Percentiles rank a stretch among this genome's conserved stretches.
These are phyloP conservation scores for Pachyrhynchus sulphureomaculatus DNA, from an alignment of 1,140 invertebrate genomes.

Conservation along the genomic window DNA sequence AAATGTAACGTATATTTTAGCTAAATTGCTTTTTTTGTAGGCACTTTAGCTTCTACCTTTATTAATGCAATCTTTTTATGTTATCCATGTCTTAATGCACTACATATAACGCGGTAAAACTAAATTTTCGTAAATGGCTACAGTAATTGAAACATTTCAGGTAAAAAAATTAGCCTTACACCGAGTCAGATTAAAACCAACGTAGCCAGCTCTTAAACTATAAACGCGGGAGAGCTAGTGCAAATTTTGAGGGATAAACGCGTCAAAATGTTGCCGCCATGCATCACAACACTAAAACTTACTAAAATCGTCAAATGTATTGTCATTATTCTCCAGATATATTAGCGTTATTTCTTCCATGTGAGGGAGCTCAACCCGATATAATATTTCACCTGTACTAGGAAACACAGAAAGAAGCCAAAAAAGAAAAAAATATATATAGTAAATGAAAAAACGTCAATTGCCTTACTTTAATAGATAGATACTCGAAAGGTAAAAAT, in stretches of 20 bases:
- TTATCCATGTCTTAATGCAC: too few relatives aligned
- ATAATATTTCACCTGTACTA: constrained; percentile 83
- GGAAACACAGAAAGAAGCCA: constrained; percentile 63
- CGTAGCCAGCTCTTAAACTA: too few relatives aligned
- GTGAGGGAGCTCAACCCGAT: constrained; percentile 84
- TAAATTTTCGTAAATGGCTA: too few relatives aligned
- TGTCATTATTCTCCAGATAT: constrained; percentile 78
- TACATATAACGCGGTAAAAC: too few relatives aligned
- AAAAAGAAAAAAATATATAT: constrained; percentile 53
- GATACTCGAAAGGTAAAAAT: not conserved
- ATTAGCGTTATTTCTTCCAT: constrained; percentile 87
- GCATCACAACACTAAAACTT: constrained; percentile 61
- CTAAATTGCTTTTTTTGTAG: too few relatives aligned
- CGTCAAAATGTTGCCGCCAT: constrained; percentile 42
- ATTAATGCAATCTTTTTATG: too few relatives aligned
- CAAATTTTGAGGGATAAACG: constrained; percentile 20
- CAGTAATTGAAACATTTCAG: too few relatives aligned
- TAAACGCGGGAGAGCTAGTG: constrained; percentile 40
- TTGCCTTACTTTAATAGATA: not conserved
- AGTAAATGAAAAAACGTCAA: constrained; percentile 41
- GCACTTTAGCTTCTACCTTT: too few relatives aligned
- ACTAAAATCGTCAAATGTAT: constrained; percentile 65
- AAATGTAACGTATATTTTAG: too few relatives aligned
- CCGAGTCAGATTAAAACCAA: too few relatives aligned
- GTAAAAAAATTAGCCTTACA: too few relatives aligned